phyloP scores from a whole-genome alignment of 2,113 vertebrate species.

The Cynopterus brachyotis region DNA sequence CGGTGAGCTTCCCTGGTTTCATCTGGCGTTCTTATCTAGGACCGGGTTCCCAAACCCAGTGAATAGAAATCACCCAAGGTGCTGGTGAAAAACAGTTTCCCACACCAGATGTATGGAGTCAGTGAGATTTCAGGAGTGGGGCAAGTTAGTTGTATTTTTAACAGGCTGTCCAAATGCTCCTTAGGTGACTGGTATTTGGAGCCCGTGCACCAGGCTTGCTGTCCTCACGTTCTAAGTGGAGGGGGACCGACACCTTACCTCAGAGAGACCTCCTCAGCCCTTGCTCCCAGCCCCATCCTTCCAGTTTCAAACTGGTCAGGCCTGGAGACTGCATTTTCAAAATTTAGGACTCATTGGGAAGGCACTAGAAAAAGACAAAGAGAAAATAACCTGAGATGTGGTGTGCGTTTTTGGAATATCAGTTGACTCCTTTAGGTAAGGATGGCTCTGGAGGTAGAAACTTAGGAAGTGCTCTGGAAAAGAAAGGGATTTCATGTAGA shows the following conservation, averaged over 20 bases:
- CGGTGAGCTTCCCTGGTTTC: neutral
- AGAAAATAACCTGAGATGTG: neutral
- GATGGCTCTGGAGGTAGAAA: fast-evolving
- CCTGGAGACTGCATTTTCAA: neutral
- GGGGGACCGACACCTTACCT: neutral
- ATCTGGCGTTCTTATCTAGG: neutral
- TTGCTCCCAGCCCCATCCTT: no score
- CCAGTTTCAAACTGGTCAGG: neutral
- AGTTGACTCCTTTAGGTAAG: neutral
- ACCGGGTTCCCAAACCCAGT: neutral
- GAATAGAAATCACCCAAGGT: neutral
- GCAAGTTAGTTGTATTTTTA: neutral
- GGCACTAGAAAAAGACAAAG: neutral
- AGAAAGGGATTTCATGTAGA: neutral
- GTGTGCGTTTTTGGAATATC: neutral
- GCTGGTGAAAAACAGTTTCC: neutral
- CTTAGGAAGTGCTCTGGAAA: fast-evolving
- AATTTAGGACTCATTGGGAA: neutral
- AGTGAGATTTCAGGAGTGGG: neutral
- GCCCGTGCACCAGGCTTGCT: neutral
- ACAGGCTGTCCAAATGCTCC: neutral
- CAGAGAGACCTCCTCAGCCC: neutral
- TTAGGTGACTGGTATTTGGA: neutral
- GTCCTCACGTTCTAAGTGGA: neutral
- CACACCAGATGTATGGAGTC: fast-evolving